Conservation (phyloP, 2,797 vertebrate genomes). For the Typhlichthys subterraneus region DNA sequence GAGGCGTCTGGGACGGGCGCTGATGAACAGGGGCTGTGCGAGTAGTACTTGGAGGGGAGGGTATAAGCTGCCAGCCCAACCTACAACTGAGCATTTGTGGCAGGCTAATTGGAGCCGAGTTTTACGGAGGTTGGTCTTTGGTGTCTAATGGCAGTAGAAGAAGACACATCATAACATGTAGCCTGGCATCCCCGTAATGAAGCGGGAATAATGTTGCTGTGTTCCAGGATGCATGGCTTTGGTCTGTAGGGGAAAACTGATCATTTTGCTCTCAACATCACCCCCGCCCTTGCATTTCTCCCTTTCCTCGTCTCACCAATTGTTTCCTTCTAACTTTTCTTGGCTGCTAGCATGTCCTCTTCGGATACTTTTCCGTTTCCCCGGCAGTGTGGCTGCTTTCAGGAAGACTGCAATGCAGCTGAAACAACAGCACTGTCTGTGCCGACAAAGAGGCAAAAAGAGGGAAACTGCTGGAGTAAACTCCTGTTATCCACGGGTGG, state of each 20-base stretch:
- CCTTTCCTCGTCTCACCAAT: not conserved
- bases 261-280: not conserved
- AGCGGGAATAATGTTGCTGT: not conserved
- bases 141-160: slow-evolving; percentile 16
- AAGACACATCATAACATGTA: slow-evolving; percentile 17
- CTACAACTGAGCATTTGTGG: slow-evolving; percentile 10
- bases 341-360: slow-evolving; percentile 24
- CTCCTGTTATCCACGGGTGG: slow-evolving; percentile 34
- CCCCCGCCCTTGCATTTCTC: not conserved
- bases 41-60: slow-evolving; percentile 7
- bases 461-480: slow-evolving; percentile 22
- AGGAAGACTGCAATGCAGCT: slow-evolving; percentile 76
- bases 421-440: slow-evolving; percentile 51
- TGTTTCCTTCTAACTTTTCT: not conserved
- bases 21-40: not conserved
- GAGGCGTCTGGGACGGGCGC: not conserved
- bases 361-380: slow-evolving; percentile 42
- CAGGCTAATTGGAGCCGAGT: slow-evolving; percentile 20
- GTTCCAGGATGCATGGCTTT: not conserved
- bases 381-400: slow-evolving; percentile 40
- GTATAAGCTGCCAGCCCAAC: slow-evolving; percentile 10
- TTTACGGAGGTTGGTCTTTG: slow-evolving; percentile 5
- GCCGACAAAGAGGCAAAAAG: slow-evolving; percentile 34
- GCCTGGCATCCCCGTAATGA: slow-evolving; percentile 18
- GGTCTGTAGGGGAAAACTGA: slow-evolving; percentile 1